Evolutionary conservation across 2,888 invertebrate genomes (phyloP), one percentile per base, ranked within the genome.

Genomic region (Lagria hirta): DNA sequence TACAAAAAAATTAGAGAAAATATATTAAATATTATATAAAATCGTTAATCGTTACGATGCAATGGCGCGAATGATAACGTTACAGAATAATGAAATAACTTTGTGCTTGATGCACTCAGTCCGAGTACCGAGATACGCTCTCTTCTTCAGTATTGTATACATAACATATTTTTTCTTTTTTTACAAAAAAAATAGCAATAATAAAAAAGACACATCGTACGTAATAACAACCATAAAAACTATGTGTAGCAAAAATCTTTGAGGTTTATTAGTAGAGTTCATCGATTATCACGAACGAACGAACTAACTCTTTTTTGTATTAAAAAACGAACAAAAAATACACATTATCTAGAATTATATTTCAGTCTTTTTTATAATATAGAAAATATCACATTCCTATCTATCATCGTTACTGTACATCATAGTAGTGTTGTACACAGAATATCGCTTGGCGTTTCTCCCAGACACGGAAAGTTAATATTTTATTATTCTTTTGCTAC

Each of bases 381-480:
- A 71, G 71, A 71, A 72, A 73, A 73, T 75, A 74, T 74, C 74
- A 74, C 74, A 73, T 69, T 64, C 65, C 63, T 60, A 64, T 60
- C 64, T 64, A 67, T 65, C 37, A 43, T 42, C 36, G 42, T 47
- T 41, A 42, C 42, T 30, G 38, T 43, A 40, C 40, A 43, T 35
- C 30, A 24, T 41, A 43, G 37, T 47, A 28, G 15, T 28, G 24
- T 13, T 22, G 16, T 15, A 1, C 21, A 7, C 5, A 41, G 28
- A 34, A 38, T 28, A 45, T 55, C 55, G 53, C 57, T 52, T 57
- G 58, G 68, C 68, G 69, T 65, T 66, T 65, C 67, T 65, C 68
- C 62, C 62, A 64, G 60, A 62, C 63, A 65, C 68, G 60, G 42
- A 62, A 67, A 69, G 68, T 69, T 69, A 66, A 69, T 64, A 59